Percentiles rank a stretch among this genome's conserved stretches.
Conservation (phyloP, 2,113 vertebrate genomes). For the Rhinogobius similis region DNA sequence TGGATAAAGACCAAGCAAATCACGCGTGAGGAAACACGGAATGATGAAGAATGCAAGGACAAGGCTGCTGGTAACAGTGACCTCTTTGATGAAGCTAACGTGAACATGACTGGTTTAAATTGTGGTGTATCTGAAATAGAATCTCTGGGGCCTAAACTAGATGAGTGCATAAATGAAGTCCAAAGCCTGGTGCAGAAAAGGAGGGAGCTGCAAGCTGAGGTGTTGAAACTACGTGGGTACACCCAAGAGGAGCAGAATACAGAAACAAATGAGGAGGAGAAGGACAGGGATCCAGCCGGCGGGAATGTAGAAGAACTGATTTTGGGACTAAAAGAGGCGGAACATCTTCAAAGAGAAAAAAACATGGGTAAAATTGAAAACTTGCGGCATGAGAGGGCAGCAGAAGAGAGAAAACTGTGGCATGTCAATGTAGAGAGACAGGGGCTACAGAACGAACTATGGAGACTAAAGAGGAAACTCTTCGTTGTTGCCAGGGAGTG, state of each 20-base stretch:
- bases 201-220: constrained; percentile 82
- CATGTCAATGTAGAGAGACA: constrained; percentile 86
- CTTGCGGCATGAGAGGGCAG: constrained; percentile 81
- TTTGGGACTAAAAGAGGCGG: constrained; percentile 78
- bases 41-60: neutral
- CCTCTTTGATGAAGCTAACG: constrained; percentile 18
- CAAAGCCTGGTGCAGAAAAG: constrained; percentile 81
- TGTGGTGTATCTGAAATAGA: constrained; percentile 17
- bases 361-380: constrained; percentile 81
- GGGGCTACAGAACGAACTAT: constrained; percentile 81
- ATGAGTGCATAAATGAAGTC: constrained; percentile 83
- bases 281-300: constrained; percentile 60
- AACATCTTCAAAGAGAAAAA: constrained; percentile 81
- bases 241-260: constrained; percentile 75
- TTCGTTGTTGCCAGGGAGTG: constrained; percentile 86
- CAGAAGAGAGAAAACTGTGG: constrained; percentile 81
- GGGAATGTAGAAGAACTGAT: constrained; percentile 64
- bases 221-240: constrained; percentile 80
- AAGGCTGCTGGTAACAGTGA: constrained; percentile 1
- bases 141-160: constrained; percentile 59
- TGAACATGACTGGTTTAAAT: constrained; percentile 16
- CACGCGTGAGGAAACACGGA: constrained; percentile 13
- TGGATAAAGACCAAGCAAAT: constrained; percentile 3
- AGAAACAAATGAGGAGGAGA: constrained; percentile 67
- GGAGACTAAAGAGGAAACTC: constrained; percentile 83